phyloP scores from a whole-genome alignment of 2,888 invertebrate genomes.

The Matsumyia berberina region DNA sequence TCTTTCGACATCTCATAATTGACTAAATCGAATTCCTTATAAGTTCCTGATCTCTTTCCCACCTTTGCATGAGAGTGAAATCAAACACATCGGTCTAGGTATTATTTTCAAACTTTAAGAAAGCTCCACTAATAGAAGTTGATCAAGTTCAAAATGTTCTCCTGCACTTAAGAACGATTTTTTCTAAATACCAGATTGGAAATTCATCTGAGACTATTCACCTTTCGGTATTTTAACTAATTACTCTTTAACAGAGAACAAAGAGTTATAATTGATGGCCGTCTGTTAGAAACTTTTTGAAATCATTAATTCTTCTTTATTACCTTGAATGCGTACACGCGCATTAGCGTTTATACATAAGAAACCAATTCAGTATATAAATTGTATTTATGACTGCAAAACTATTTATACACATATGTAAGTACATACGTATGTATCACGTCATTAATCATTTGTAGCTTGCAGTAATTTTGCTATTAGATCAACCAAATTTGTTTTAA shows the following conservation, averaged over 20 bases:
- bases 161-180: no score
- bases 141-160: no score
- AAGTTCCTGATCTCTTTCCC: no score
- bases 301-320: constrained; percentile 6
- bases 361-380: no score
- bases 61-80: no score
- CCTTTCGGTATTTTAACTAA: constrained; percentile 21
- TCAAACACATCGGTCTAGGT: no score
- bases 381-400: constrained; percentile 3
- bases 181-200: not conserved
- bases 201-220: not conserved
- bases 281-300: constrained; percentile 12
- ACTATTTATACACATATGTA: not conserved
- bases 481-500: not conserved
- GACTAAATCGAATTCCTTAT: no score
- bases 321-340: not conserved
- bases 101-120: no score
- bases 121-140: no score
- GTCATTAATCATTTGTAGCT: constrained; percentile 18
- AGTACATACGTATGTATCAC: not conserved
- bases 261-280: constrained; percentile 17
- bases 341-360: not conserved
- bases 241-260: constrained; percentile 13
- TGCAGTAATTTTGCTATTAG: not conserved
- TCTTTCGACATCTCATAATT: no score